A percentile compares a stretch with the other conserved stretches of the same genome.
phyloP scores from a whole-genome alignment of 1,140 invertebrate species.

The Conopomorpha cramerella region DNA sequence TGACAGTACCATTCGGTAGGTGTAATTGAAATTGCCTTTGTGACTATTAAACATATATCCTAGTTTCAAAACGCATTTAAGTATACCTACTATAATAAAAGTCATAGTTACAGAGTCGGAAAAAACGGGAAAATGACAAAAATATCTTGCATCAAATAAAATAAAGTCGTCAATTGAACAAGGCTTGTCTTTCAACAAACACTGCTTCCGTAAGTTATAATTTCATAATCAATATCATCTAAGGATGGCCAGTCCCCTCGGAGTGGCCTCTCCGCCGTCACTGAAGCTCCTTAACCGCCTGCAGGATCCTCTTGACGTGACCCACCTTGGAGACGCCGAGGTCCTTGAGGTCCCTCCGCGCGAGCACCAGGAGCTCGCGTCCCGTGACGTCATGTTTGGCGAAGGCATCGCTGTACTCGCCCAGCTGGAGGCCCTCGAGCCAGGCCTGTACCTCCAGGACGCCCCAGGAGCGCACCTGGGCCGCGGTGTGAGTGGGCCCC shows the following conservation, averaged over 20 bases:
- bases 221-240: too few species aligned
- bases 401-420: conserved; percentile 87
- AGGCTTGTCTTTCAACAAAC: too few species aligned
- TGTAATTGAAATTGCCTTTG: too few species aligned
- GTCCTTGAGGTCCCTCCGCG: conserved; percentile 84
- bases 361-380: conserved; percentile 83
- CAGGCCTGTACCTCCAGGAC: conserved; percentile 78
- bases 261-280: conserved; percentile 49
- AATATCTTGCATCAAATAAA: too few species aligned
- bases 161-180: too few species aligned
- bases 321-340: conserved; percentile 92
- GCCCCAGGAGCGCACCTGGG: conserved; percentile 64
- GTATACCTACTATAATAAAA: too few species aligned
- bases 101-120: too few species aligned
- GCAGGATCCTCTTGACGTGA: conserved; percentile 91
- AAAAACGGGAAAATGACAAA: too few species aligned
- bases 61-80: too few species aligned
- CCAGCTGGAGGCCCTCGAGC: conserved; percentile 86
- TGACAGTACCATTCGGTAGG: too few species aligned
- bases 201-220: too few species aligned
- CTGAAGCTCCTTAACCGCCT: conserved; percentile 85
- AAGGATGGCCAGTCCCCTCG: conserved; percentile 36
- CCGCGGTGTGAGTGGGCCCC: conserved; percentile 18
- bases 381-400: conserved; percentile 90
- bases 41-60: too few species aligned